phyloP scores from a whole-genome alignment of 2,888 invertebrate genomes.

The Andrena marginata region DNA sequence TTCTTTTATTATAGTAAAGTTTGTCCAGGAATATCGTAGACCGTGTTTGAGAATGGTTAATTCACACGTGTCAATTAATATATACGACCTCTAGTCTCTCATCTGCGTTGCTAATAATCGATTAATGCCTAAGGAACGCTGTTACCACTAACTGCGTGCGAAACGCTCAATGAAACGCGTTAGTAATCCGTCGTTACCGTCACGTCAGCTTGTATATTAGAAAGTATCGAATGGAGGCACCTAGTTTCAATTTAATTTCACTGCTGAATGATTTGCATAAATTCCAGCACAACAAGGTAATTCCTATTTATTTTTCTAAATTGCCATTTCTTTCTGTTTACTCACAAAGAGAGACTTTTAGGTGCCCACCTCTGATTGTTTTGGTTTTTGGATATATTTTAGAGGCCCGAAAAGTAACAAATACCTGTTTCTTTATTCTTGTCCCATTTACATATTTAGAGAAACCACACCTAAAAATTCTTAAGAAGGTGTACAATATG shows the following conservation, averaged over 20 bases:
- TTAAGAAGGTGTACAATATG: no score
- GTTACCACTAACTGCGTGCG: neutral
- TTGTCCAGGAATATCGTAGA: neutral
- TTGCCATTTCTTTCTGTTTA: no score
- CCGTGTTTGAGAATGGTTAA: conserved; percentile 11
- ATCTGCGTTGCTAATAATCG: neutral
- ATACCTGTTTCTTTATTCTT: no score
- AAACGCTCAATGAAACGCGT: conserved; percentile 4
- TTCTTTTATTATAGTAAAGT: neutral
- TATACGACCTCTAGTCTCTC: neutral
- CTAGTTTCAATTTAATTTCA: neutral
- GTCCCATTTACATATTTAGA: no score
- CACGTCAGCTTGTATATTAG: neutral
- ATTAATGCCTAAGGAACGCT: conserved; percentile 1
- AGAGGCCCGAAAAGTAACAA: no score
- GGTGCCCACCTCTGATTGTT: no score
- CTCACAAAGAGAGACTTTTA: no score
- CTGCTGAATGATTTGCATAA: neutral
- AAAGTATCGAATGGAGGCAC: neutral
- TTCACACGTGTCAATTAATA: conserved; percentile 10
- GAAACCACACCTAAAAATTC: no score
- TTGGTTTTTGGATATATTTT: no score
- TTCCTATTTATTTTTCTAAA: no score
- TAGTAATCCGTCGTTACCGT: neutral
- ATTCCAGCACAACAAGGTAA: no score